A percentile compares a stretch with the other conserved stretches of the same genome.
These are phyloP conservation scores for Calyptomena viridis DNA, from an alignment of 2,113 vertebrate species.

Conservation along the genomic window DNA sequence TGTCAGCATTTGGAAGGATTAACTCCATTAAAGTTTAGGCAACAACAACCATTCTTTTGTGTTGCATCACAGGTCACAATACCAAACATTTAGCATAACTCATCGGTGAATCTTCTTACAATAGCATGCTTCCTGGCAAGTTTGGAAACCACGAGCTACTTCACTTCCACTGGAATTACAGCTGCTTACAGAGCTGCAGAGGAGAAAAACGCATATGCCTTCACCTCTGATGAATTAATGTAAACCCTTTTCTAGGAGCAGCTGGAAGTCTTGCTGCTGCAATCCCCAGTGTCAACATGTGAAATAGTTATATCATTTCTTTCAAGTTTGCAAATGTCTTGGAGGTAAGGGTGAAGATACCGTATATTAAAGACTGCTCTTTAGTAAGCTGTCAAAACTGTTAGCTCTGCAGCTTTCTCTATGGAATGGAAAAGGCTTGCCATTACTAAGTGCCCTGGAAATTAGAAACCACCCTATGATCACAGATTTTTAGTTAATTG, in stretches of 20 bases:
- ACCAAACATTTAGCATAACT: slow-evolving; percentile 40
- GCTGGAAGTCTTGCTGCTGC: neutral
- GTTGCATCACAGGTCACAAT: slow-evolving; percentile 33
- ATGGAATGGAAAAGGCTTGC: neutral
- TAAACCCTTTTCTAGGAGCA: neutral
- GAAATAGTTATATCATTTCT: neutral
- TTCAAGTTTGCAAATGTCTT: neutral
- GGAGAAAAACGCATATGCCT: neutral
- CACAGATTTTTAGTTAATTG: neutral
- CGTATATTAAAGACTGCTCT: neutral
- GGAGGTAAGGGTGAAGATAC: neutral
- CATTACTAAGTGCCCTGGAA: neutral
- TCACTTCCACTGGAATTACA: neutral
- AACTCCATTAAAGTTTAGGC: slow-evolving; percentile 66
- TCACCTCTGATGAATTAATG: neutral
- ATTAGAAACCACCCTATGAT: neutral
- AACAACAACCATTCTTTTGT: slow-evolving; percentile 50
- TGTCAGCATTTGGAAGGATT: slow-evolving; percentile 74
- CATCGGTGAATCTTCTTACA: neutral
- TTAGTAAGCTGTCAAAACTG: neutral
- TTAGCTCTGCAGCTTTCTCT: neutral
- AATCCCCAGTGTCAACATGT: neutral
- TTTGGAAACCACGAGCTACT: neutral
- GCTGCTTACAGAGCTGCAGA: neutral
- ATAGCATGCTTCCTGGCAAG: neutral